Base-by-base conservation (phyloP, 2,888 invertebrate genomes). In the Agriopis aurantiaria region DNA sequence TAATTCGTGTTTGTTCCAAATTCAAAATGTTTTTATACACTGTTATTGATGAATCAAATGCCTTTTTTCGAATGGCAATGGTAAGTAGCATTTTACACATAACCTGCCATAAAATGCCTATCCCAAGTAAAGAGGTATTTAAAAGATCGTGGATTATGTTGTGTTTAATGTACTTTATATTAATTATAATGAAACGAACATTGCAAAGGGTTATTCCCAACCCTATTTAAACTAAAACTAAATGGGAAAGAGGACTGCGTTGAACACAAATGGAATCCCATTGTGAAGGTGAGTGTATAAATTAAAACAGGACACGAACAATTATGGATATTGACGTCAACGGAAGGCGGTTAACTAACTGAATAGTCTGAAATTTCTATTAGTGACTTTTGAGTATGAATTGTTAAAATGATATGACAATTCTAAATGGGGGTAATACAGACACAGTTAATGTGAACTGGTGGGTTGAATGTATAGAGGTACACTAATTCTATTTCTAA, bases 301-400 rank as follows among this genome's bases (percentile, higher is more conserved):
- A 74, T 75, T 69, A 76, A 71, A 73, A 78, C 79, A 78, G 80
- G 83, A 83, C 72, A 80, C 74, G 40, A 68, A 65, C 76, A 81
- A 81, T 84, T 79, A 80, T 69, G 65, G 48, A 59, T 65, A 69
- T 63, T 74, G 69, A 81, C 80, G 78, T 79, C 80, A 80, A 79
- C 80, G 78, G 83, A 82, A 78, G 79, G 77, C 51, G 40, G 69
- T 69, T 74, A 77, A 75, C 76, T 66, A 72, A 74, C 76, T 74
- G 66, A 72, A 72, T 72, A 71, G 71, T 41, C 56, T 69, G 68
- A 75, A 74, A 71, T 74, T 71, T 68, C 63, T 71, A 72, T 69
- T 72, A 71, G 66, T 69, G 65, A 62, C 68, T 48, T 67, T 67
- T 48, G 40, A 63, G 65, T 65, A 71, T 66, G 67, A 71, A 69